Base-by-base conservation (phyloP, 2,888 invertebrate species). In the Lasioglossum malachurum region DNA sequence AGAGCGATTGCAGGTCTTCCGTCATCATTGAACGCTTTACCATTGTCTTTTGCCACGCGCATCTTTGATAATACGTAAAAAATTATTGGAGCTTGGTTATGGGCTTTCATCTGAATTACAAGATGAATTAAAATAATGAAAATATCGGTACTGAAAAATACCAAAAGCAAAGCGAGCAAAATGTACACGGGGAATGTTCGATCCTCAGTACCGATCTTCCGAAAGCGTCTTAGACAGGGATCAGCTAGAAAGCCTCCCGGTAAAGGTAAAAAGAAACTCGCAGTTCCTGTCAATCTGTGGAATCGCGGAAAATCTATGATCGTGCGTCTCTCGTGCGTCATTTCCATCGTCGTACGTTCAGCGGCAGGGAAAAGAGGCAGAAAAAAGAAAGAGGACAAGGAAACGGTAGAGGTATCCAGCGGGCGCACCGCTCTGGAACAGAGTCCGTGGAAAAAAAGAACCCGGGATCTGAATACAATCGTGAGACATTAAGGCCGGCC, bases 401-500 rank as follows among this genome's bases (percentile, higher is more conserved):
- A 86, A 86, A 86, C 87, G 46, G 64, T 44, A 44, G 49, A 7
- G 78, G 73, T 83, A 76, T 79, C 86, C 77, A 74, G 64, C 80
- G 73, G 44, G 82, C 77, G 67, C 80, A 79, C 27, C 78, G 76
- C 82, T 69, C 76, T 80, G 88, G 83, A 86, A 84, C 77, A 80
- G 64, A 69, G 71, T 57, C 19, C 60, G 74, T 77, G 78, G 86
- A 83, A 83, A 90, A 89, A 91, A 89, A 83, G 19, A 46, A 75
- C 44, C 53, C 49, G 35, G 81, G 87, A 91, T 91, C 91, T 90
- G 88, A 92, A 92, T 92, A 92, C 89, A 92, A 92, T 91, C 88
- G 90, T 86, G 89, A 86, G 88, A 85, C 84, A 90, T 88, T 87
- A 87, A 87, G 84, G 84, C 81, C 74, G 74, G 49, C 71, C 64